These are phyloP conservation scores for Percopsis omiscomaycus DNA, from an alignment of 2,797 vertebrate genomes.

Conservation along the genomic window DNA sequence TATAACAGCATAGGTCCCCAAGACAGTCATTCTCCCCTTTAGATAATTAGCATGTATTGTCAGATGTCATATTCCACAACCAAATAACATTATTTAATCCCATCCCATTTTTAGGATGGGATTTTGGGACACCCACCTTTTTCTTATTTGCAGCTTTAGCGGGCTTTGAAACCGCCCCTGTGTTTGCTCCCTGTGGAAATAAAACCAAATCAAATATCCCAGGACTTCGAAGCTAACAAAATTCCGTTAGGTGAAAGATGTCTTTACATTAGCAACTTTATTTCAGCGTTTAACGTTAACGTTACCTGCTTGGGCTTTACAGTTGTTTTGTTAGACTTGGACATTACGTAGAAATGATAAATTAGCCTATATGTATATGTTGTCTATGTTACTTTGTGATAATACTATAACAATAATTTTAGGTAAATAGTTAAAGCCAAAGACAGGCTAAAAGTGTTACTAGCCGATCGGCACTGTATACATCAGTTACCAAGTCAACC, in stretches of 20 bases:
- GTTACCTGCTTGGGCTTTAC: slow-evolving; percentile 62
- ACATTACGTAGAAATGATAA: slow-evolving; percentile 40
- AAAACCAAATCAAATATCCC: slow-evolving; percentile 4
- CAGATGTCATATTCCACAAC: neutral
- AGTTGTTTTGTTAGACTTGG: slow-evolving; percentile 37
- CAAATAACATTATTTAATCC: neutral
- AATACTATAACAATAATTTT: too few species aligned
- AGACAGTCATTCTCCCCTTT: neutral
- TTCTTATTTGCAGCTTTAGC: slow-evolving; percentile 66
- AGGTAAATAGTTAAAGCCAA: neutral
- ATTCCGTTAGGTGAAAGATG: neutral
- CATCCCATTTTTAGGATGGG: neutral
- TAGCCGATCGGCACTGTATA: slow-evolving; percentile 27
- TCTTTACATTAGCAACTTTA: neutral
- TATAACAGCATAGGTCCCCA: neutral
- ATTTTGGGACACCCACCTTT: slow-evolving; percentile 60
- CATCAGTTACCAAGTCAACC: slow-evolving; percentile 59
- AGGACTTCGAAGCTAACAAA: neutral
- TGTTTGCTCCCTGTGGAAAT: slow-evolving; percentile 46
- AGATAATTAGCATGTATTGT: neutral
- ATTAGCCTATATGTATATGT: neutral
- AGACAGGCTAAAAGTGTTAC: neutral
- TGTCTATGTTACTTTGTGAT: too few species aligned
- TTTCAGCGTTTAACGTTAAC: neutral
- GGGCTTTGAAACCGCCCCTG: slow-evolving; percentile 48